Conservation (phyloP, 2,888 invertebrate species). For the Cotesia congregata region DNA sequence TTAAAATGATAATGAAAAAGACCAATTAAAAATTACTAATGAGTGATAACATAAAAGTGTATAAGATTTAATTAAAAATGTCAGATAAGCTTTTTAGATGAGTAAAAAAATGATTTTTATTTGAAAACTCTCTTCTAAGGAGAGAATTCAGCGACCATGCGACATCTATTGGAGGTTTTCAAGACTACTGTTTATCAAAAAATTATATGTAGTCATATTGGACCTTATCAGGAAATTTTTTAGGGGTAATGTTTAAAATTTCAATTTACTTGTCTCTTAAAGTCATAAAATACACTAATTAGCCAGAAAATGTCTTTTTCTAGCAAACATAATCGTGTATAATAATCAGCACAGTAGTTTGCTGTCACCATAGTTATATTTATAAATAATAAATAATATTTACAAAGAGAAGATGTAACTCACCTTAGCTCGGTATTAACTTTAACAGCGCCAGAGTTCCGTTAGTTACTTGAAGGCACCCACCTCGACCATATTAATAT, state of each 20-base stretch:
- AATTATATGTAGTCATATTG: too few species aligned
- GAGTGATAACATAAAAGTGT: too few species aligned
- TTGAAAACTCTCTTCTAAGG: too few species aligned
- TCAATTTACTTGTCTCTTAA: neutral
- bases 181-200: too few species aligned
- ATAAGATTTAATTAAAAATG: too few species aligned
- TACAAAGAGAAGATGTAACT: conserved; percentile 35
- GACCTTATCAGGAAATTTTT: too few species aligned
- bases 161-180: too few species aligned
- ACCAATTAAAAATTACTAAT: too few species aligned
- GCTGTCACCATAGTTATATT: neutral
- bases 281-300: neutral
- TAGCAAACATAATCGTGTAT: conserved; percentile 25
- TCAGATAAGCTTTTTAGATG: too few species aligned
- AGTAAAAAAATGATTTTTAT: too few species aligned
- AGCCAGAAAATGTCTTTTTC: neutral
- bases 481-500: conserved; percentile 60
- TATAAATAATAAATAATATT: neutral
- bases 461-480: conserved; percentile 38
- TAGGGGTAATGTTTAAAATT: neutral
- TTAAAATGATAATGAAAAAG: too few species aligned
- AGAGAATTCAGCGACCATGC: too few species aligned
- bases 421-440: conserved; percentile 22
- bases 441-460: conserved; percentile 23
- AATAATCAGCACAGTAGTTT: conserved; percentile 27